Base-by-base conservation (phyloP, 1,140 invertebrate genomes). In the Rhyacophila brunnea region DNA sequence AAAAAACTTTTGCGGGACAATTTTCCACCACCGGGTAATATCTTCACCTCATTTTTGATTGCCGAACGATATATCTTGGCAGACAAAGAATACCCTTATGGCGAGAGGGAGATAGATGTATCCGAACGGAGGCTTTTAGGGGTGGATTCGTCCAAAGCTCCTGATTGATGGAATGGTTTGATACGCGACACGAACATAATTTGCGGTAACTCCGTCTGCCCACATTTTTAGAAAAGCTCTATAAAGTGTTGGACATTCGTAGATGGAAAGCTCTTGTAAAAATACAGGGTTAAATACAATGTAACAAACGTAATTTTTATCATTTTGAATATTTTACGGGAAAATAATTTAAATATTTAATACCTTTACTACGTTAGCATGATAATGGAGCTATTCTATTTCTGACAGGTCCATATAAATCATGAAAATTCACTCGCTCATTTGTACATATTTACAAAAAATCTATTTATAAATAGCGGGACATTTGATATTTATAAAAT, bases 101-200 rank as follows among this genome's bases (percentile, higher is more conserved):
- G 50, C 1, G 19, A 23, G 50, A 36, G 48, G 36, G 17, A 34
- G 43, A 53, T 43, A 34, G 17, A 43, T 42, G 14, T 53, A 38
- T 19, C 34, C 50, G 50, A 43, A 53, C 23, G 15, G 23, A 28
- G 20, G 19, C 19, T 28, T 28, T 23, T 28, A 32, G 18, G 38
- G 20, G 50, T 42, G 38, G 50, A 53, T 53, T 53, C 42, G 36
- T 6, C 35, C 28, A 51, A 61, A 61, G 52, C 59, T 44, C 40
- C 38, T 61, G 59, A 61, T 61, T 61, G 59, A 61, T 61, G 59
- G 43, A 55, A 50, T 43, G 15, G 43, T 34, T 28, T 45, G 23
- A 46, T 46, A 28, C 43, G 42, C 42, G 53, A 55, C 53, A 32
- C 43, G 53, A 32, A 46, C 42, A 55, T 55, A 55, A 55, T 55